phyloP scores from a whole-genome alignment of 2,888 invertebrate genomes.

The Andrena marginata region DNA sequence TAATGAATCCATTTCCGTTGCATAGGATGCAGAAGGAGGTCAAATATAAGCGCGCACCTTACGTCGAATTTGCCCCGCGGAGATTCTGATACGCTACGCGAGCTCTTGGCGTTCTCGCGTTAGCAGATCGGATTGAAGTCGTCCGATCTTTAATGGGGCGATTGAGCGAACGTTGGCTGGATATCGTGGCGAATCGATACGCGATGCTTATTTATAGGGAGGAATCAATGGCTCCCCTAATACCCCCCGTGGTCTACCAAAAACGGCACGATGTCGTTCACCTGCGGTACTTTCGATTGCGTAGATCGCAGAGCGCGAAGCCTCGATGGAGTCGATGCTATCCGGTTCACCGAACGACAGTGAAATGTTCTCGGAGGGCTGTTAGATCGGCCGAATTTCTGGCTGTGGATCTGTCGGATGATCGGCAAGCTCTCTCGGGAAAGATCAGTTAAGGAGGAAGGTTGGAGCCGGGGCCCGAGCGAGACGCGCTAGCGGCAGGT shows the following conservation, averaged over 20 bases:
- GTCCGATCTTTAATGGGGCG: constrained; percentile 8
- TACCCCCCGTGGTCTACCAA: neutral
- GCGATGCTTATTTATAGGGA: constrained; percentile 64
- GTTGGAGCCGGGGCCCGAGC: constrained; percentile 3
- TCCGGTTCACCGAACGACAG: neutral
- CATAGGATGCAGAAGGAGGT: neutral
- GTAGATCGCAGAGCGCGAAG: neutral
- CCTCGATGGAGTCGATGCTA: neutral
- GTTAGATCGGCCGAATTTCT: neutral
- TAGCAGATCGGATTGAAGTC: constrained; percentile 10
- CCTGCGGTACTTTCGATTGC: neutral
- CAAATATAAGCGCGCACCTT: constrained; percentile 1
- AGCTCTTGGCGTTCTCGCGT: neutral
- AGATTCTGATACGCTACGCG: constrained; percentile 1
- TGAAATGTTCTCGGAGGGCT: neutral
- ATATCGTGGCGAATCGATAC: constrained; percentile 58
- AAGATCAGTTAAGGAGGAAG: constrained; percentile 8
- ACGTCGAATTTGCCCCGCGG: constrained; percentile 19
- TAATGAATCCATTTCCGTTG: constrained; percentile 5
- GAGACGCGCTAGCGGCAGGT: constrained; percentile 13
- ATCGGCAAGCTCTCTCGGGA: neutral
- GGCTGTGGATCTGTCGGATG: neutral
- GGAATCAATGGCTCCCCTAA: constrained; percentile 57
- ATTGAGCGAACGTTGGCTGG: constrained; percentile 31
- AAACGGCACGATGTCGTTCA: neutral